Conservation (phyloP, 2,888 invertebrate species). For the Brachylomia viminalis region DNA sequence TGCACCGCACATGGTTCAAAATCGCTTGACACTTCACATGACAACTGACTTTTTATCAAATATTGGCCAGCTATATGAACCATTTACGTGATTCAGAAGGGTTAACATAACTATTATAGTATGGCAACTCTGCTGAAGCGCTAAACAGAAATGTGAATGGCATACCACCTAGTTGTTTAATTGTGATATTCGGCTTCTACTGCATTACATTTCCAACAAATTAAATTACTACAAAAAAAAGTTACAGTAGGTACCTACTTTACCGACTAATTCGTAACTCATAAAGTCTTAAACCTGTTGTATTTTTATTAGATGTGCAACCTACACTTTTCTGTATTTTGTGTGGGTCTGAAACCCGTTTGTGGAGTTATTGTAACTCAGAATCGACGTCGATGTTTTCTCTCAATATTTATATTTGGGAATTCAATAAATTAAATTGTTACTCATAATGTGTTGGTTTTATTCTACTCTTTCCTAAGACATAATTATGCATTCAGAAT, state of each 20-base stretch:
- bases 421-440: conserved; percentile 90
- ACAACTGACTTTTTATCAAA: background rate
- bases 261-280: background rate
- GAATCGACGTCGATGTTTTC: conserved; percentile 82
- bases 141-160: background rate
- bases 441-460: conserved; percentile 80
- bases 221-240: no score
- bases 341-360: conserved; percentile 41
- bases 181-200: background rate
- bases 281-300: background rate
- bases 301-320: conserved; percentile 55
- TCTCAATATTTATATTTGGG: conserved; percentile 88
- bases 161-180: background rate
- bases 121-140: background rate
- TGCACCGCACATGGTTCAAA: background rate
- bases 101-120: no score
- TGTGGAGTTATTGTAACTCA: conserved; percentile 73
- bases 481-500: background rate
- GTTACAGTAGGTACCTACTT: background rate
- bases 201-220: background rate
- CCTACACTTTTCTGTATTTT: conserved; percentile 14
- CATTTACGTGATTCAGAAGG: no score
- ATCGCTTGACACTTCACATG: background rate
- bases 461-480: conserved; percentile 54
- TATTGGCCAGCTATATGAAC: no score